Conservation (phyloP, 2,113 vertebrate genomes). For the Stomatorhinus ivindoensis region DNA sequence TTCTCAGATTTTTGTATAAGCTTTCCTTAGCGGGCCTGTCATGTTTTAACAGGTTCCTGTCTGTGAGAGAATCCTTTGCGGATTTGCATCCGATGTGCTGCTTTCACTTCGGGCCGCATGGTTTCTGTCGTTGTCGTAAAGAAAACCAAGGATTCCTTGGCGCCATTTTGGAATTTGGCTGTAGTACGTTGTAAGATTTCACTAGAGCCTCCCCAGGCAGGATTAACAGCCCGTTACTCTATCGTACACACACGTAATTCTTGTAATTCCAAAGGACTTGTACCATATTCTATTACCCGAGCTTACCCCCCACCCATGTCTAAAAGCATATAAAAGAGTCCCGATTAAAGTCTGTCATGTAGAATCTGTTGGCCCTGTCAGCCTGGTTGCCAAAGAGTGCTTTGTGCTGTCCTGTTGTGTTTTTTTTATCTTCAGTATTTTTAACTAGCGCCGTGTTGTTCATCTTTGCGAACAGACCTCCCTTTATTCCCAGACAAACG, state of each 20-base stretch:
- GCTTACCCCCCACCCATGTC: background rate
- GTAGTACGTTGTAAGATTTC: background rate
- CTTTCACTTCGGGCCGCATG: background rate
- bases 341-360: constrained; percentile 18
- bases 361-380: constrained; percentile 19
- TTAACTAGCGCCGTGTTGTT: constrained; percentile 17
- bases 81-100: background rate
- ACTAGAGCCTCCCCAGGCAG: background rate
- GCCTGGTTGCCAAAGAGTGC: constrained; percentile 21
- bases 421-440: constrained; percentile 16
- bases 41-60: background rate
- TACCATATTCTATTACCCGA: background rate
- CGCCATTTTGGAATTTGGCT: background rate
- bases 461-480: constrained; percentile 13
- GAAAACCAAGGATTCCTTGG: background rate
- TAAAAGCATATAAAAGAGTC: constrained; percentile 12
- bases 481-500: constrained; percentile 26
- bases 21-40: background rate
- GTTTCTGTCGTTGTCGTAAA: background rate
- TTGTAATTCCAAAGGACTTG: constrained; percentile 6
- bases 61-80: background rate
- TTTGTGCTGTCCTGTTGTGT: constrained; percentile 12
- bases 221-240: constrained; percentile 6
- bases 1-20: background rate
- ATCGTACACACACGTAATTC: background rate